phyloP scores from a whole-genome alignment of 2,797 vertebrate genomes.

The Cuniculus paca region DNA sequence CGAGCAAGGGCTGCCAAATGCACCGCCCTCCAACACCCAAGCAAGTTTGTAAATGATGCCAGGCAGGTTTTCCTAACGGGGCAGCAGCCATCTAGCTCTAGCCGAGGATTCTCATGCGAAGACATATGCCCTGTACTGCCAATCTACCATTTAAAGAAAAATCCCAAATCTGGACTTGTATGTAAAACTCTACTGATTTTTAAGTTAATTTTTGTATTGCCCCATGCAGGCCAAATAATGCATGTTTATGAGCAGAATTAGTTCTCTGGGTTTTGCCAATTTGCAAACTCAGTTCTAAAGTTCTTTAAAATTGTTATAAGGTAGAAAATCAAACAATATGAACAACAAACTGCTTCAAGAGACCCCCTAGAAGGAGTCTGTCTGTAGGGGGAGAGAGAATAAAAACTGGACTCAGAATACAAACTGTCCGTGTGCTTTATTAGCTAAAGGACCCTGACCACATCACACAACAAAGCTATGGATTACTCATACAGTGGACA shows the following conservation, averaged over 20 bases:
- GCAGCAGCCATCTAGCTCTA: neutral
- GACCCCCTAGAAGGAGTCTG: neutral
- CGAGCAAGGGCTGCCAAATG: neutral
- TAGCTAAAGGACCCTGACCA: neutral
- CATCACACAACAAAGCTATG: neutral
- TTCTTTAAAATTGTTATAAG: neutral
- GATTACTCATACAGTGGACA: neutral
- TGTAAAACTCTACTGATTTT: neutral
- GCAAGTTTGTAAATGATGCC: neutral
- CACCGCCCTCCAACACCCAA: neutral
- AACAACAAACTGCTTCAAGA: neutral
- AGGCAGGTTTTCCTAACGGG: rapidly evolving
- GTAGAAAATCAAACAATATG: neutral
- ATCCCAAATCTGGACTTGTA: neutral
- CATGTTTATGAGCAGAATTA: neutral
- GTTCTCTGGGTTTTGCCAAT: neutral
- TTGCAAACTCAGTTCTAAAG: neutral
- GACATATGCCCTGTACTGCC: neutral
- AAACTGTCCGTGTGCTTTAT: neutral
- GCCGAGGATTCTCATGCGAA: neutral
- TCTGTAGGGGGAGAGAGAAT: neutral
- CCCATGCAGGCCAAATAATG: neutral
- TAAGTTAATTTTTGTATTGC: neutral
- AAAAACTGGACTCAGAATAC: neutral
- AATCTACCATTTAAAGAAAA: neutral